Conservation (phyloP, 2,113 vertebrate species). For the Oryzias javanicus region DNA sequence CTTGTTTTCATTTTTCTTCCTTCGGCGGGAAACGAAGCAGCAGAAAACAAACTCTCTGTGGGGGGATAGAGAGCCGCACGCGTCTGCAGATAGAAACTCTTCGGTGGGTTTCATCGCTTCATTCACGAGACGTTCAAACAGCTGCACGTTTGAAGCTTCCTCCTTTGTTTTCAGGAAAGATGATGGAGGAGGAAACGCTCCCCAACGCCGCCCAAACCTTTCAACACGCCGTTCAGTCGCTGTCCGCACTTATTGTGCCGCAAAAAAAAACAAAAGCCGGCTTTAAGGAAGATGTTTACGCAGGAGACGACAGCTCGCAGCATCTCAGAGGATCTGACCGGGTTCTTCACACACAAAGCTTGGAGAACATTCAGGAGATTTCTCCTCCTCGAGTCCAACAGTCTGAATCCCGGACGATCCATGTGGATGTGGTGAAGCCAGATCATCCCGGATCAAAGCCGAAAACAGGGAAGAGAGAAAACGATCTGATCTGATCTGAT, state of each 20-base stretch:
- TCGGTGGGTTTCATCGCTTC: slow-evolving; percentile 71
- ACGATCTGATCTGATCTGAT: too few relatives aligned
- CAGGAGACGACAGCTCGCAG: too few relatives aligned
- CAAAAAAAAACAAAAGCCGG: slow-evolving; percentile 8
- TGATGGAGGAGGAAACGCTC: slow-evolving; percentile 18
- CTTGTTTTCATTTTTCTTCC: slow-evolving; percentile 31
- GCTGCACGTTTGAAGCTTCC: slow-evolving; percentile 35
- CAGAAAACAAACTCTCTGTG: neutral
- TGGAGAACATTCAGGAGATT: slow-evolving; percentile 9
- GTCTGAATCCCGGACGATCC: too few relatives aligned
- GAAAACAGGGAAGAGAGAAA: too few relatives aligned
- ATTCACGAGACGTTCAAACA: slow-evolving; percentile 43
- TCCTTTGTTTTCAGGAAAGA: slow-evolving; percentile 33
- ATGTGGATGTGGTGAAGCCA: too few relatives aligned
- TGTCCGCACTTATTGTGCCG: neutral
- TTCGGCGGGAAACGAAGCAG: slow-evolving; percentile 26
- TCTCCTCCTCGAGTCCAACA: too few relatives aligned
- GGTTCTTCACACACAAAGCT: slow-evolving; percentile 29
- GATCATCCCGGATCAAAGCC: too few relatives aligned
- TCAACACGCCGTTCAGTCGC: slow-evolving; percentile 5
- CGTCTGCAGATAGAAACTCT: slow-evolving; percentile 1
- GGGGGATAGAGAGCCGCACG: slow-evolving; percentile 19
- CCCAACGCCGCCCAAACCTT: slow-evolving; percentile 1
- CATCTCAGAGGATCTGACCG: neutral
- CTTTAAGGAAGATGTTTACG: slow-evolving; percentile 9